Evolutionary conservation across 2,113 vertebrate species (phyloP).

Genomic region (Spilogale gracilis): DNA sequence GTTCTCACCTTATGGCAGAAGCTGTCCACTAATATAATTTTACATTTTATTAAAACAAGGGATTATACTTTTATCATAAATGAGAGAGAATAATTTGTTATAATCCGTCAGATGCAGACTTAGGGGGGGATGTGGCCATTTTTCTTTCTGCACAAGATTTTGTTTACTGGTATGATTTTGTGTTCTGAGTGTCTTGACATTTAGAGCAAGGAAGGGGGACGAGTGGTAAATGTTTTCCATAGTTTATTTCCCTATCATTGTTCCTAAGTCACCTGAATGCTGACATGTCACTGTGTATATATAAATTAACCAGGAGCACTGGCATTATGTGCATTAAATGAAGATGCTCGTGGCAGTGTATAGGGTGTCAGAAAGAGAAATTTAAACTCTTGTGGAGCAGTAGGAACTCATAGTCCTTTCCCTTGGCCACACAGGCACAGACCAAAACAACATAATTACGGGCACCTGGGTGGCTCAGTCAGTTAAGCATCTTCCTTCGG

Average conservation of each 20-base stretch:
- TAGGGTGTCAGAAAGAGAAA: conserved; percentile 84
- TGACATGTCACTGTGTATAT: conserved; percentile 84
- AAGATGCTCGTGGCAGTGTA: conserved; percentile 84
- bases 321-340: conserved; percentile 85
- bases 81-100: conserved; percentile 85
- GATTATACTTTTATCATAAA: conserved; percentile 87
- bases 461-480: too few species aligned
- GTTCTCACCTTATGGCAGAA: conserved; percentile 77
- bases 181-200: conserved; percentile 85
- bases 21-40: conserved; percentile 82
- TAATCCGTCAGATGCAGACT: conserved; percentile 81
- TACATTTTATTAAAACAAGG: conserved; percentile 84
- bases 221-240: conserved; percentile 78
- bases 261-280: conserved; percentile 86
- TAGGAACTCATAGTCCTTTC: conserved; percentile 74
- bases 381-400: conserved; percentile 79
- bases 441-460: conserved; percentile 82
- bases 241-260: conserved; percentile 80
- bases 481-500: too few species aligned
- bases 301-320: conserved; percentile 84
- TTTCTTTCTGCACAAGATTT: conserved; percentile 77
- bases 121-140: conserved; percentile 53
- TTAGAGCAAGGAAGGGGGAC: conserved; percentile 51
- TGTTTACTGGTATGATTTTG: conserved; percentile 79
- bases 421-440: conserved; percentile 64